Evolutionary conservation across 2,113 vertebrate species (phyloP).

Genomic region (Pluvialis apricaria): DNA sequence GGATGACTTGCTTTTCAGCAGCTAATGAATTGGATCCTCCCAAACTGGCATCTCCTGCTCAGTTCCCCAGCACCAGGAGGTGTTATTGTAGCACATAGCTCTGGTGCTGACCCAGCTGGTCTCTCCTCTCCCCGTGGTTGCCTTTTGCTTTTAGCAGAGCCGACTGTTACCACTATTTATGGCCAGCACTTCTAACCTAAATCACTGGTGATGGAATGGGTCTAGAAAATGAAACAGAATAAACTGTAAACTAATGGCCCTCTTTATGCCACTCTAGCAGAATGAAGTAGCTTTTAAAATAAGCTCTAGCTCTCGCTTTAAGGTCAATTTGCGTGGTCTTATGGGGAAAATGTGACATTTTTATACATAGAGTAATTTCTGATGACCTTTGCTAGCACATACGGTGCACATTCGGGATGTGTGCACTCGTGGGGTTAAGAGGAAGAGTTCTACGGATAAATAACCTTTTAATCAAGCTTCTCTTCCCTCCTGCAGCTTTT

Average conservation of each 20-base stretch:
- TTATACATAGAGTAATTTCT: neutral
- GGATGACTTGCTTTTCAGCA: neutral
- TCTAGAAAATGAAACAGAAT: neutral
- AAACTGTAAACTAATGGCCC: neutral
- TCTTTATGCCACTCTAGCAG: neutral
- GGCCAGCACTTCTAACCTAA: neutral
- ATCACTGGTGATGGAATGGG: accelerated
- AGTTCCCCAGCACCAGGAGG: neutral
- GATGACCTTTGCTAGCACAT: neutral
- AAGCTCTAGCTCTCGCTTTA: neutral
- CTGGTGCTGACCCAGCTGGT: neutral
- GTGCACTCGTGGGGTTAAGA: neutral
- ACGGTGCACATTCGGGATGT: neutral
- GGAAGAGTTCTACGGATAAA: neutral
- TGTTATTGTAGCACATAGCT: accelerated
- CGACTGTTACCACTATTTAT: accelerated
- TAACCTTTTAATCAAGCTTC: neutral
- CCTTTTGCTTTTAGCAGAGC: neutral
- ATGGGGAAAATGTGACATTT: neutral
- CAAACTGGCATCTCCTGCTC: neutral
- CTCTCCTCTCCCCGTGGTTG: neutral
- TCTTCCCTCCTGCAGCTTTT: neutral
- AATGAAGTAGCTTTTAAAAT: neutral
- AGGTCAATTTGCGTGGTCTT: neutral
- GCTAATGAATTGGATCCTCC: neutral